Evolutionary conservation across 2,888 invertebrate genomes (phyloP), one percentile per base, ranked within the genome.

Genomic region (Dorcus parallelipipedus): DNA sequence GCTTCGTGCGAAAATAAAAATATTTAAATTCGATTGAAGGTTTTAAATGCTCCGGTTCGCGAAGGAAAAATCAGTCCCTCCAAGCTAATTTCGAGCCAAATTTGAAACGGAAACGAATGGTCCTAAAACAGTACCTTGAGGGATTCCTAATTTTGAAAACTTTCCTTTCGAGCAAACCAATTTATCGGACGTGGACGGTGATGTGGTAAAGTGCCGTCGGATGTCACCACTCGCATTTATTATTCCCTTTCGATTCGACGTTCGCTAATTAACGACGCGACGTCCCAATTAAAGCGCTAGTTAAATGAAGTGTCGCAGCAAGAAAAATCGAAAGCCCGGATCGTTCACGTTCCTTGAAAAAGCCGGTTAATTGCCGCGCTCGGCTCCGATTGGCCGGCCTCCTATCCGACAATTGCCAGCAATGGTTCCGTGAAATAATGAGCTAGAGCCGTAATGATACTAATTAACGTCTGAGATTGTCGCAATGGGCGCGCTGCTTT

Each of bases 391-490:
- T 59, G 56, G 59, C 55, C 49, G 59, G 54, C 52, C 59, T 49
- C 52, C 55, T 55, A 56, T 52, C 26, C 42, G 52, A 52, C 56
- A 59, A 59, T 59, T 59, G 52, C 59, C 20, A 39, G 66, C 67
- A 66, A 66, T 68, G 64, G 65, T 69, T 69, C 69, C 67, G 65
- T 69, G 68, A 69, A 69, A 67, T 64, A 65, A 66, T 67, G 67
- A 67, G 67, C 64, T 65, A 64, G 66, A 59, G 61, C 64, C 64
- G 65, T 63, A 64, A 68, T 68, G 67, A 66, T 65, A 64, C 59
- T 69, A 69, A 69, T 69, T 69, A 69, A 65, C 64, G 69, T 67
- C 69, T 67, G 68, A 68, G 69, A 69, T 69, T 69, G 69, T 68
- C 69, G 69, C 69, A 68, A 69, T 69, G 67, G 69, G 67, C 66